phyloP scores from a whole-genome alignment of 2,888 invertebrate genomes.

The Nowickia ferox region DNA sequence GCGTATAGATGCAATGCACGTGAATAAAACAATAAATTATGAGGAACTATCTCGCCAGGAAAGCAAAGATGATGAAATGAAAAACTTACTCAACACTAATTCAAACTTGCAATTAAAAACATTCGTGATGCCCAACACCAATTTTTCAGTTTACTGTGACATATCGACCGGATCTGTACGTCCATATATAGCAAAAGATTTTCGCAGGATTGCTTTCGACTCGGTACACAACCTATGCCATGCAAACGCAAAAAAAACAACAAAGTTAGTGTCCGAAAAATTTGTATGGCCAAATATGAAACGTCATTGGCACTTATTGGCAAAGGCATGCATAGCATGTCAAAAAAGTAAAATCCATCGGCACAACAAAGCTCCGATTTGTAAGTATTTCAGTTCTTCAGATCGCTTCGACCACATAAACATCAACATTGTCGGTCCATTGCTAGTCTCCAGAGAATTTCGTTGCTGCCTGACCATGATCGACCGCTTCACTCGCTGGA shows the following conservation, averaged over 20 bases:
- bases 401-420: constrained; percentile 46
- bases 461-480: no score
- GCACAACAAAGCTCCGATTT: constrained; percentile 38
- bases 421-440: constrained; percentile 38
- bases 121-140: background rate
- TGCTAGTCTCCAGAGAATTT: no score
- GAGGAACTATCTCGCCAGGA: background rate
- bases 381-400: background rate
- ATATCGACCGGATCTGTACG: background rate
- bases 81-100: background rate
- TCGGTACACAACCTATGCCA: background rate
- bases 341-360: constrained; percentile 43
- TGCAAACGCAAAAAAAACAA: constrained; percentile 9
- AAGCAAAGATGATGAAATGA: constrained; percentile 12
- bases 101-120: constrained; percentile 8
- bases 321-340: constrained; percentile 26
- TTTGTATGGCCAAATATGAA: constrained; percentile 56
- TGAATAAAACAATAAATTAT: background rate
- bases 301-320: constrained; percentile 19
- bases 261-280: constrained; percentile 38
- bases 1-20: constrained; percentile 25
- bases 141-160: background rate
- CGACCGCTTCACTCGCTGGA: constrained; percentile 23
- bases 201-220: constrained; percentile 1
- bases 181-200: constrained; percentile 6